phyloP scores from a whole-genome alignment of 2,797 vertebrate genomes.

The Salmo trutta region DNA sequence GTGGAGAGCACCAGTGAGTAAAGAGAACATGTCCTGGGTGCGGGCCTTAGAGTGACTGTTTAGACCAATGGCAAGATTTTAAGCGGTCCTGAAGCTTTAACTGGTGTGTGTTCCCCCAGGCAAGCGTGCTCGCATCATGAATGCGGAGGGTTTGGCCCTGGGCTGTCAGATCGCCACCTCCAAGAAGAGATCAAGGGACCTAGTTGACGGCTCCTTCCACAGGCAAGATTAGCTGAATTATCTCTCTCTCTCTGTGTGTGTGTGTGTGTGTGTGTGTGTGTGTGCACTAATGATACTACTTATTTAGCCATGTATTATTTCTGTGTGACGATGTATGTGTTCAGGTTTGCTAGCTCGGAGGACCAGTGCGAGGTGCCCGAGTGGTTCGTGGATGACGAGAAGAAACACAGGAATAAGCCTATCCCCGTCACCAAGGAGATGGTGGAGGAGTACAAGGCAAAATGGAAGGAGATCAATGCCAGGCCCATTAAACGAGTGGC shows the following conservation, averaged over 20 bases:
- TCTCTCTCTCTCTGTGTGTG: not conserved
- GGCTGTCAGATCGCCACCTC: conserved; percentile 87
- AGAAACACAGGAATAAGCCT: conserved; percentile 84
- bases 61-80: not conserved
- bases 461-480: conserved; percentile 92
- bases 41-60: not conserved
- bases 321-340: not conserved
- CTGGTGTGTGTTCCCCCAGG: conserved; percentile 52
- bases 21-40: not conserved
- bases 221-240: conserved; percentile 67
- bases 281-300: not conserved
- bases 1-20: conserved; percentile 88
- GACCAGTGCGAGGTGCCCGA: conserved; percentile 84
- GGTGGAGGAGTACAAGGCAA: conserved; percentile 88
- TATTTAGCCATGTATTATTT: not conserved
- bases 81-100: not conserved
- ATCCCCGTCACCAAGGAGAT: conserved; percentile 84
- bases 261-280: not conserved
- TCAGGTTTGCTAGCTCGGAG: conserved; percentile 86
- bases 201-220: conserved; percentile 90
- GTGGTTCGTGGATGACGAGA: conserved; percentile 91
- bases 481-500: conserved; percentile 94
- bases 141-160: conserved; percentile 89
- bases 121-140: conserved; percentile 83
- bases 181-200: conserved; percentile 84